Evolutionary conservation across 2,113 vertebrate genomes (phyloP), one percentile per base, ranked within the genome.

Genomic region (Poicephalus gulielmi): DNA sequence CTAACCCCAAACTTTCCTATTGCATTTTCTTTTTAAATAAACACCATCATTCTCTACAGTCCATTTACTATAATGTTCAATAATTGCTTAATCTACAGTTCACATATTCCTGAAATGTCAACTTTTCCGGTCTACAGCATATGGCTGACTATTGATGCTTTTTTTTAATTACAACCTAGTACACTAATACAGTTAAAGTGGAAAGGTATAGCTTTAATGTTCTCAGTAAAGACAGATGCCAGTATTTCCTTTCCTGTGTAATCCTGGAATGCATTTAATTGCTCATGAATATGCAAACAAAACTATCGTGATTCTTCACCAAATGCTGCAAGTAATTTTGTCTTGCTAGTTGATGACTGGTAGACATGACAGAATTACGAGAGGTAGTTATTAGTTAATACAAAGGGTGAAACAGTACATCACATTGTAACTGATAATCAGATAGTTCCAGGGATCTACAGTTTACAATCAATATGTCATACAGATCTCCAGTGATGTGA

Each of bases 261-360:
- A 94, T 94, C 69, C 30, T 82, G 44, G 83, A 88, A 93, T 79
- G 84, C 3, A 37, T 46, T 59, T 92, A 96, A 95, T 87, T 93
- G 95, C 92, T 96, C 90, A 96, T 94, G 88, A 96, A 97, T 96
- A 96, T 94, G 86, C 90, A 93, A 93, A 94, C 43, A 62, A 66
- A 95, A 96, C 83, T 57, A 86, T 50, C 86, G 83, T 24, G 69
- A 81, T 77, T 94, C 93, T 92, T 87, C 77, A 82, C 90, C 95
- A 96, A 93, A 94, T 89, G 83, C 74, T 87, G 52, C 77, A 95
- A 95, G 62, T 78, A 89, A 88, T 92, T 95, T 87, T 94, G 64
- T n/a, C 83, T 64, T 63, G 83, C 76, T 95, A 55, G 83, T 57
- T 71, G 74, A n/a, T n/a, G 55, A n/a, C 20, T 59, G 55, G 20